A percentile compares a stretch with the other conserved stretches of the same genome.
These are phyloP conservation scores for Holotrichia oblita DNA, from an alignment of 1,140 invertebrate species.

Conservation along the genomic window DNA sequence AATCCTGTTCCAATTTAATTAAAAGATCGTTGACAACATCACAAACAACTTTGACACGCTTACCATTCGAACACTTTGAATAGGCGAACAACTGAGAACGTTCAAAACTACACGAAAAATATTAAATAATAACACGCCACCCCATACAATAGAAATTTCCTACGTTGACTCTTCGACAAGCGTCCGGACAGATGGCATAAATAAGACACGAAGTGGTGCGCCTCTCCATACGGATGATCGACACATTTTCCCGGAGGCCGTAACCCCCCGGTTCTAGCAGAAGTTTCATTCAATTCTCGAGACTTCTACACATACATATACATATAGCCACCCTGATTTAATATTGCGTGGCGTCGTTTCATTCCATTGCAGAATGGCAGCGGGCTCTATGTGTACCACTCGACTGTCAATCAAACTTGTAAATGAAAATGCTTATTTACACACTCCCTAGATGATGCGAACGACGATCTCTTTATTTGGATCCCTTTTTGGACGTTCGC, in stretches of 20 bases:
- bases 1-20: not conserved
- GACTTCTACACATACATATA: not conserved
- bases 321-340: not conserved
- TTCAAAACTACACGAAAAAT: slow-evolving; percentile 33
- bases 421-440: slow-evolving; percentile 33
- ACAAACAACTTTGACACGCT: slow-evolving; percentile 15
- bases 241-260: slow-evolving; percentile 18
- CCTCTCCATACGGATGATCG: not conserved
- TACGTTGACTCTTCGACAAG: not conserved
- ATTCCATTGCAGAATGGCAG: not conserved
- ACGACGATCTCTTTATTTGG: slow-evolving; percentile 17
- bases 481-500: not conserved
- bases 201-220: slow-evolving; percentile 25
- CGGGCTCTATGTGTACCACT: too few species aligned
- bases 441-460: not conserved
- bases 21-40: slow-evolving; percentile 30
- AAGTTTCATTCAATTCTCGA: slow-evolving; percentile 11
- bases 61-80: not conserved
- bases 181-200: slow-evolving; percentile 26
- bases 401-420: slow-evolving; percentile 34
- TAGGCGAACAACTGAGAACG: not conserved
- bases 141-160: not conserved
- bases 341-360: slow-evolving; percentile 34
- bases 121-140: slow-evolving; percentile 28
- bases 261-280: not conserved